Base-by-base conservation (phyloP, 2,888 invertebrate species). In the Chrysomela aeneicollis region DNA sequence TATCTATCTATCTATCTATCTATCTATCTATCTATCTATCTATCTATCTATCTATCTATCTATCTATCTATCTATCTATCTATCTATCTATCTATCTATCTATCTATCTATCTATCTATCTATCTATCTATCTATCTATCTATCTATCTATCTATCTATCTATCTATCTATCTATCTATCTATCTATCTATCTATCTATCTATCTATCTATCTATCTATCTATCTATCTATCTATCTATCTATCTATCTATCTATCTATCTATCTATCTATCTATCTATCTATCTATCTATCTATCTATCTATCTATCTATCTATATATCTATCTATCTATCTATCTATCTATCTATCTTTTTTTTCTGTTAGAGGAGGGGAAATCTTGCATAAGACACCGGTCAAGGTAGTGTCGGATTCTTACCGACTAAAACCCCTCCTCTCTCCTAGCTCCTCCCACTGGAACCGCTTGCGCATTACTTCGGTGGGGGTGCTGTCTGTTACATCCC, bases 161-260 rank as follows among this genome's bases (percentile, higher is more conserved):
- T 35, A 35, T 35, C 35, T 35, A 35, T 35, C 35, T 35, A 35
- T 35, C 35, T 35, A 35, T 35, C 35, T 35, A 35, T 35, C 35
- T 35, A 35, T 35, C 35, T 35, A 35, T 35, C 35, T 35, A 35
- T 35, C 35, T 35, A 35, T 35, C 35, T 35, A 35, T 35, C 35
- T 35, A 35, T 51, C 51, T 21, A 26, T 51, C 51, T 51, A 15
- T 18, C 51, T 21, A 26, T 51, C 21, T 12, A 15, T 51, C 51
- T 51, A 26, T 51, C 51, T 51, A 15, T 51, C 51, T 21, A 26
- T 51, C 51, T 21, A 15, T 21, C 51, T 21, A 26, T 19, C 51
- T 51, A 15, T 51, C 51, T 21, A 26, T 51, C 51, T 51, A 26
- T 51, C 51, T 21, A 22, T 51, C 51, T 51, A 26, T 51, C 51